Conservation (phyloP, 2,888 invertebrate species). For the Heliconius aoede region DNA sequence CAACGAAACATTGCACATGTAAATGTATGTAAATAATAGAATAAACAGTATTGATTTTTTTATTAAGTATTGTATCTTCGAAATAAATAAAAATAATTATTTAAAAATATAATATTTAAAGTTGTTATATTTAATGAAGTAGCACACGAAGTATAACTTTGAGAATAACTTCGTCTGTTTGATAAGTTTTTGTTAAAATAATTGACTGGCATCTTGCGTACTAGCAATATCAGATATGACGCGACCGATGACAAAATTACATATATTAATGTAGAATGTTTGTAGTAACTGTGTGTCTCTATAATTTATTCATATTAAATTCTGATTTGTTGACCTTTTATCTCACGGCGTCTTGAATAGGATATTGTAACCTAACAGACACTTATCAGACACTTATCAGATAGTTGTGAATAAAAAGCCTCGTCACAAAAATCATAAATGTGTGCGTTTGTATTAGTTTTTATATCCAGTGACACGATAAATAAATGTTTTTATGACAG, state of each 20-base stretch:
- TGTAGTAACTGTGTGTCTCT: too few relatives aligned
- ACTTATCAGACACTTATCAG: not conserved
- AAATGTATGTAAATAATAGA: not conserved
- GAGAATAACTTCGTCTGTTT: not conserved
- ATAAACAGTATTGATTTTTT: not conserved
- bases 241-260: too few relatives aligned
- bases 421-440: not conserved
- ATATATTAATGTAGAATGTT: too few relatives aligned
- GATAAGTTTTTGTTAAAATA: not conserved
- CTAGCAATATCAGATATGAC: too few relatives aligned
- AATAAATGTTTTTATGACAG: conserved; percentile 16
- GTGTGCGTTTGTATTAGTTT: conserved; percentile 5
- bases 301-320: too few relatives aligned
- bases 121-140: not conserved
- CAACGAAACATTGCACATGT: not conserved
- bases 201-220: not conserved
- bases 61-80: conserved; percentile 3
- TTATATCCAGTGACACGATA: conserved; percentile 3
- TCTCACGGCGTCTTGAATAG: too few relatives aligned
- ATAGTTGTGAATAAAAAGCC: not conserved
- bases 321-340: too few relatives aligned
- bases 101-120: not conserved
- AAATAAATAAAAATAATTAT: not conserved
- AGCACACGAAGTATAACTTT: not conserved
- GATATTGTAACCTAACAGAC: too few relatives aligned